phyloP scores from a whole-genome alignment of 1,140 invertebrate species.

The Apocrypta bakeri region DNA sequence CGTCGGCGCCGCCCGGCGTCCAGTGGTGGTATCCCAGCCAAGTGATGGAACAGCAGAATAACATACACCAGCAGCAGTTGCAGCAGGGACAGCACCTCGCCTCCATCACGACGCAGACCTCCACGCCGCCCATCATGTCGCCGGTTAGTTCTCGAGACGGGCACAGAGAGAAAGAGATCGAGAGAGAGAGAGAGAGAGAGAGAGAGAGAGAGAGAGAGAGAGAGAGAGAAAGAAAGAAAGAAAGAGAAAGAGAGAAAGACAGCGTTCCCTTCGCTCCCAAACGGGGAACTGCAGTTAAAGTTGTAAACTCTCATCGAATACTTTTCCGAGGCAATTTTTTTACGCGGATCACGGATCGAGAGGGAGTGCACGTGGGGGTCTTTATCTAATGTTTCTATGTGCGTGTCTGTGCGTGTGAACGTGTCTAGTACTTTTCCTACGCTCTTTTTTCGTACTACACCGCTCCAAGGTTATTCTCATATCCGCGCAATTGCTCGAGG shows the following conservation, averaged over 20 bases:
- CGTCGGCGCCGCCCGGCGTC: constrained; percentile 75
- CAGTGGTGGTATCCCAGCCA: constrained; percentile 80
- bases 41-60: constrained; percentile 75
- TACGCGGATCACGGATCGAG: too few species aligned
- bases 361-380: background rate
- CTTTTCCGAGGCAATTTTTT: too few species aligned
- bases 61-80: constrained; percentile 75
- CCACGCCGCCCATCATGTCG: constrained; percentile 70
- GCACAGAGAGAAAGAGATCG: too few species aligned
- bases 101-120: constrained; percentile 70
- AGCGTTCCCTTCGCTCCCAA: too few species aligned
- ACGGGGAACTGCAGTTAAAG: too few species aligned
- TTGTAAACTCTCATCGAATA: too few species aligned
- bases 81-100: constrained; percentile 74
- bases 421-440: constrained; percentile 3
- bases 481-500: constrained; percentile 34
- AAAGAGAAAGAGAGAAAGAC: too few species aligned
- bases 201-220: too few species aligned
- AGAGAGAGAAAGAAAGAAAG: too few species aligned
- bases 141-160: constrained; percentile 61
- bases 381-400: background rate
- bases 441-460: background rate
- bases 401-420: background rate
- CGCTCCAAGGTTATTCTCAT: constrained; percentile 42
- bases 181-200: too few species aligned